Evolutionary conservation across 2,797 vertebrate species (phyloP).

Genomic region (Sebastes minor): DNA sequence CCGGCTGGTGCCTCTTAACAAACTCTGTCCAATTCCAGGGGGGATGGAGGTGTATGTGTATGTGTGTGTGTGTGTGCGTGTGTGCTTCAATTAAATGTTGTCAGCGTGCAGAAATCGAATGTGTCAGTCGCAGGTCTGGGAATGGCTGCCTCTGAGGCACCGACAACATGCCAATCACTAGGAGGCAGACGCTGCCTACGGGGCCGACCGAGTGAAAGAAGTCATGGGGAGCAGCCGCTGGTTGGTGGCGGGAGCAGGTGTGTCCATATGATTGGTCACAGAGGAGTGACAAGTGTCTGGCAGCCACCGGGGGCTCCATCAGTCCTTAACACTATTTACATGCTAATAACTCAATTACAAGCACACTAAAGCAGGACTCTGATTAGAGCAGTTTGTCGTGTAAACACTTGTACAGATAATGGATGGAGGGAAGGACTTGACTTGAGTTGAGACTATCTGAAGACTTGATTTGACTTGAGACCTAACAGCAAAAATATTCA

Average conservation of each 20-base stretch:
- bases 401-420: background rate
- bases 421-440: background rate
- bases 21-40: constrained; percentile 20
- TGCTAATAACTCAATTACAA: constrained; percentile 13
- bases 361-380: background rate
- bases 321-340: background rate
- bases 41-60: background rate
- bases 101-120: constrained; percentile 47
- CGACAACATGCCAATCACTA: constrained; percentile 39
- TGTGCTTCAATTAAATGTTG: constrained; percentile 50
- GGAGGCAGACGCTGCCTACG: background rate
- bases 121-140: constrained; percentile 45
- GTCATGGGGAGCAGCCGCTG: rapidly evolving
- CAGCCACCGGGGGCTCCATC: background rate
- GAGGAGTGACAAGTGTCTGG: background rate
- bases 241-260: background rate
- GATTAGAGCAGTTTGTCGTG: background rate
- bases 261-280: constrained; percentile 33
- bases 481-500: background rate
- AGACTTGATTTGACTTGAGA: background rate
- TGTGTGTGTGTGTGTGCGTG: background rate
- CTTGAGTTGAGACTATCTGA: too few species aligned
- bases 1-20: constrained; percentile 34
- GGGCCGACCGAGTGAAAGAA: background rate
- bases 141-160: constrained; percentile 25